Evolutionary conservation across 2,113 vertebrate genomes (phyloP).

Genomic region (Mirza zaza): DNA sequence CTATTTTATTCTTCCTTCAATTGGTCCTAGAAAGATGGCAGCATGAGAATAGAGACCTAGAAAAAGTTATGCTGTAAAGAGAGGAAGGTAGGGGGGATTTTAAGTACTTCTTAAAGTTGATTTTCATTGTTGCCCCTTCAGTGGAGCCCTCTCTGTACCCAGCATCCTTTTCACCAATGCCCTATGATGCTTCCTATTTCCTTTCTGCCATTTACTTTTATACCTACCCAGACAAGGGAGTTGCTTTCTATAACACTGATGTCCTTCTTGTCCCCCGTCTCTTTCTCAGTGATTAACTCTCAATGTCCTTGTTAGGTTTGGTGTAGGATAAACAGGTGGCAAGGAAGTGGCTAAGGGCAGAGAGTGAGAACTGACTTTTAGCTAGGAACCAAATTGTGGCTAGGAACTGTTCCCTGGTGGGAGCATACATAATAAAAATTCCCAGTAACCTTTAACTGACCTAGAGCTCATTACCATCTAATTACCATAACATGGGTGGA

Average conservation of each 20-base stretch:
- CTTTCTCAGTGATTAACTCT: constrained; percentile 25
- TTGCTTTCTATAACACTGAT: not conserved
- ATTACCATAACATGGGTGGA: too few species aligned
- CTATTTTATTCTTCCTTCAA: not conserved
- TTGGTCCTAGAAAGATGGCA: not conserved
- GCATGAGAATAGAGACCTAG: not conserved
- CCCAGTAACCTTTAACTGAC: too few species aligned
- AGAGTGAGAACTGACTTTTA: too few species aligned
- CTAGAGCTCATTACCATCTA: too few species aligned
- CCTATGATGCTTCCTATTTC: not conserved
- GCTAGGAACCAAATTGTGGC: too few species aligned
- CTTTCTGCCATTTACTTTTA: not conserved
- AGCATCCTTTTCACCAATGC: not conserved
- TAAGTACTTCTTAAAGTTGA: constrained; percentile 20
- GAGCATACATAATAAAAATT: too few species aligned
- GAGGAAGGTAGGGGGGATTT: not conserved
- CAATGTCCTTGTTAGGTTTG: not conserved
- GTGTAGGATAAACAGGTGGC: too few species aligned
- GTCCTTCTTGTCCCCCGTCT: not conserved
- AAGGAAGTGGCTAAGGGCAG: too few species aligned
- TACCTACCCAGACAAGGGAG: not conserved
- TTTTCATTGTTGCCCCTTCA: not conserved
- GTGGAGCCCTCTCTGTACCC: not conserved
- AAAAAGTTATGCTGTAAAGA: not conserved
- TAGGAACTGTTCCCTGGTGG: too few species aligned